A percentile compares a stretch with the other conserved stretches of the same genome.
Evolutionary conservation across 2,113 vertebrate species (phyloP).

Genomic region (Apeltes quadracus): DNA sequence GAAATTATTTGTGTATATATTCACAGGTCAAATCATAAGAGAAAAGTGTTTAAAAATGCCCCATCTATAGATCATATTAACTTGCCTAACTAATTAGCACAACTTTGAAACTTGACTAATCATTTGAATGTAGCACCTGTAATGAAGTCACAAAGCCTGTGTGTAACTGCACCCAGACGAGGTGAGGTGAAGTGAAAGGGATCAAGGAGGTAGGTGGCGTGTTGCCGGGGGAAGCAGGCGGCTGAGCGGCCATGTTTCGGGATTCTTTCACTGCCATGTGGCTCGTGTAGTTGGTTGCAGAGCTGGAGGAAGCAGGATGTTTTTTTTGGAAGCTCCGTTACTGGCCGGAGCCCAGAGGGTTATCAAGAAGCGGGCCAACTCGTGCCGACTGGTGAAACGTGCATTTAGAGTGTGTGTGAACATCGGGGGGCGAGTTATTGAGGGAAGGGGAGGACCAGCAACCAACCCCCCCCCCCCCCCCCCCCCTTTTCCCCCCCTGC

Average conservation of each 20-base stretch:
- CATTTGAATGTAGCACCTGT: background rate
- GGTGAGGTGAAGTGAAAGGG: too few relatives aligned
- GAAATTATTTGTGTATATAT: too few relatives aligned
- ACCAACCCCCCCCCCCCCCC: background rate
- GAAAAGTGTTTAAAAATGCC: too few relatives aligned
- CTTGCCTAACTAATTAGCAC: too few relatives aligned
- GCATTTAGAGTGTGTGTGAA: slow-evolving; percentile 13
- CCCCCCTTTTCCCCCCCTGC: too few relatives aligned
- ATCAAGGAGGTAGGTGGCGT: background rate
- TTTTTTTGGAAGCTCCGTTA: slow-evolving; percentile 49
- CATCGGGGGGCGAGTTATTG: slow-evolving; percentile 1
- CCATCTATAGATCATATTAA: too few relatives aligned
- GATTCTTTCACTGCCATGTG: background rate
- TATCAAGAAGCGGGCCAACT: slow-evolving; percentile 28
- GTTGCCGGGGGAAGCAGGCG: background rate
- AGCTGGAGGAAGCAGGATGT: slow-evolving; percentile 65
- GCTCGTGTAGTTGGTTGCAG: slow-evolving; percentile 41
- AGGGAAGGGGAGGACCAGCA: background rate
- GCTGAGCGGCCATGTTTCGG: background rate
- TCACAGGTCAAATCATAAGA: background rate
- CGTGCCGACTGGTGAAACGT: background rate
- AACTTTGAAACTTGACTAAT: background rate
- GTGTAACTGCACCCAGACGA: background rate
- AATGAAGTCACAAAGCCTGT: too few relatives aligned
- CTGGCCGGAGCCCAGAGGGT: slow-evolving; percentile 44